Evolutionary conservation across 2,113 vertebrate species (phyloP), one percentile per base, ranked within the genome.

Genomic region (Atlantisia rogersi): DNA sequence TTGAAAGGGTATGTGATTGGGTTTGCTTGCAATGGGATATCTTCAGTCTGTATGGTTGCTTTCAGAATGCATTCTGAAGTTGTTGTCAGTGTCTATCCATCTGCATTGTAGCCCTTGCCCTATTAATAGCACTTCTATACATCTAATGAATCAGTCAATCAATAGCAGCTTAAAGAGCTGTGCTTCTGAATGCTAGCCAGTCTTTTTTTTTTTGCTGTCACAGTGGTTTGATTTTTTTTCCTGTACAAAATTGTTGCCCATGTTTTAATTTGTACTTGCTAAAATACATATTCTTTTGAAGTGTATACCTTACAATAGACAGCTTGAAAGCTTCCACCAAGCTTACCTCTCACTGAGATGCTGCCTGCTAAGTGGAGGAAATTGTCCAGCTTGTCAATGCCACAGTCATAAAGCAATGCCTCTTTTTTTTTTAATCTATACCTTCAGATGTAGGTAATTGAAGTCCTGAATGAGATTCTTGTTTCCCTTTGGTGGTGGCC

Each of bases 71-170:
- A 0, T 70, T 78, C 53, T 90, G 73, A 88, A 86, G 46, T 52
- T 64, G 11, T 37, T 68, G 60, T 70, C 37, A 48, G 29, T 48
- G 29, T n/a, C 67, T 80, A 13, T 44, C n/a, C 32, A 71, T 70
- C 20, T 25, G 60, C 60, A 29, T 37, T 68, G 76, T 28, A 78
- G 32, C n/a, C 46, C n/a, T 88, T 1, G 2, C 29, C 15, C 55
- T 77, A 48, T 71, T 44, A 70, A 60, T 26, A 92, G 13, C 13
- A 22, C 39, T 90, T 83, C 26, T 69, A 7, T 58, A 53, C 9
- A 60, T 59, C 64, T 90, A 95, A 90, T 92, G 48, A 95, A 69
- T 94, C 56, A 93, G 74, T 86, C 63, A 73, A 8, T 95, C 83
- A 86, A 55, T 29, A 64, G 3, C 26, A 81, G 26, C 50, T 68